Base-by-base conservation (phyloP, 2,113 vertebrate species). In the Collichthys lucidus region DNA sequence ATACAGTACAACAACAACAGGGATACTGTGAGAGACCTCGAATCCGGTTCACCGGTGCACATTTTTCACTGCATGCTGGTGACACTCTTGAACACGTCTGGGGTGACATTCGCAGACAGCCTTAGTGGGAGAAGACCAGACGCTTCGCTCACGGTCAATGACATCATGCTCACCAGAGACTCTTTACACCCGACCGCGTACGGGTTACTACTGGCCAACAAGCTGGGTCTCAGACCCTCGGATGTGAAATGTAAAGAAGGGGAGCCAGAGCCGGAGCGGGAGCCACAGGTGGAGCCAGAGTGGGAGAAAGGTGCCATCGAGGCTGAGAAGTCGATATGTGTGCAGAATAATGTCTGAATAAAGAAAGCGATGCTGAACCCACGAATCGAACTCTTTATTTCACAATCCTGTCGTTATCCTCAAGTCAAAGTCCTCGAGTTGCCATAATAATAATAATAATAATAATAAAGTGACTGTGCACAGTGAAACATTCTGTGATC, bases 1-100 rank as follows among this genome's bases (percentile, higher is more conserved):
- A 74, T 74, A 14, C 72, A 53, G 12, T 63, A 74, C 59, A 74
- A 74, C 59, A 74, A 63, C 14, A 62, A 4, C 29, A 31, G 59
- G 44, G 72, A 74, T 5, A 14, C 59, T 0, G 67, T 55, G 31
- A 63, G 77, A 56, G 77, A 79, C 15, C 12, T 71, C 4, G 77
- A 72, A 5, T 79, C 77, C 0, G 77, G 67, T 0, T 62, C 65
- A 0, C 77, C 77, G 0, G 65, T 61, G n/a, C 77, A 79, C 19
- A 11, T 72, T 2, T 72, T 79, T 7, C 77, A 79, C 67, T 7
- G 4, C 0, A 42, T 35, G 44, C 56, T 79, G 29, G 65, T 79
- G 5, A 35, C 56, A 0, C 56, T 79, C 19, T 15, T 79, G 9
- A 79, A 79, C 77, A 71, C 57, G 0, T 72, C 67, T 0, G 77